Evolutionary conservation across 2,888 invertebrate species (phyloP), one percentile per base, ranked within the genome.

Genomic region (Sipunculus nudus): DNA sequence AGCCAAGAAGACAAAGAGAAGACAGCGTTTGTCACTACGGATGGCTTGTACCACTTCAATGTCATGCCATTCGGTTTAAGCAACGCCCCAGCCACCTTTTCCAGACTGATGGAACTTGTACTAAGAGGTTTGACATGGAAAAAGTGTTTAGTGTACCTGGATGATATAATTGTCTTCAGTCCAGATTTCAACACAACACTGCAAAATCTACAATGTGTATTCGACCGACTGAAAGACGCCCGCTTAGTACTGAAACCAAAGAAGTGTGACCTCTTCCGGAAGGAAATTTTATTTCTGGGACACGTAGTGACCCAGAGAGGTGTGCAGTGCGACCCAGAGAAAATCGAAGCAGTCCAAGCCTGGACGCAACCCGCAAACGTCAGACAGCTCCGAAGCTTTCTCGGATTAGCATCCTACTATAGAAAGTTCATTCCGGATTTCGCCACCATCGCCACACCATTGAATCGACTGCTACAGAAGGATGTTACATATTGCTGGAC

Each of bases 1-100:
- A 53, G 55, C 4, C 52, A 46, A 21, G 48, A 57, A 8, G 70
- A 67, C 46, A 55, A 48, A 39, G 23, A 38, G 5, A 73, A 72
- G 60, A 66, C 72, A 10, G 72, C 70, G n/a, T 71, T 72, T 56
- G 45, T 13, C 5, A 62, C 65, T 16, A 52, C 54, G n/a, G 8
- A 45, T 31, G 65, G 68, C 5, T 38, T 68, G 2, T 70, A 47
- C 49, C 61, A 70, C 21, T 67, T 63, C 26, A 59, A 52, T n/a
- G 58, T 47, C 2, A 58, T 71, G 64, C 62, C 65, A 1, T 67
- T 70, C 45, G 71, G 68, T 3, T 40, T 70, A 2, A 61, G 58
- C 41, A 72, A 67, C 52, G 60, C 64, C 1, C 69, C 70, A 10
- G 61, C 67, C 3, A 71, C 61, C 19, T 74, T 70, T 64, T 46